phyloP scores from a whole-genome alignment of 2,888 invertebrate species.

The Prosopocoilus inquinatus region DNA sequence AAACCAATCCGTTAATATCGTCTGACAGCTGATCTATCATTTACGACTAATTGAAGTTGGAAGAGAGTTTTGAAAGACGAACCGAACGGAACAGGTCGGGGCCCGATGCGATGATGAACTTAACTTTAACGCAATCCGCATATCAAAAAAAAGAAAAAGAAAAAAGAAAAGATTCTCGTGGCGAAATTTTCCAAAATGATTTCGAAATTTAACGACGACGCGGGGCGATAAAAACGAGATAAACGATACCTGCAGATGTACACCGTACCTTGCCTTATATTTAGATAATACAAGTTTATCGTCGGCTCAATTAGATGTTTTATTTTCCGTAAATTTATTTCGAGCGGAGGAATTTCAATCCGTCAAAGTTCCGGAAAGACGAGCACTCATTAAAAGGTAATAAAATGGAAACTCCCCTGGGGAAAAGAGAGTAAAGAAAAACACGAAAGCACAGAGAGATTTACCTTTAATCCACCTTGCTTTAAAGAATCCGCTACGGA shows the following conservation, averaged over 20 bases:
- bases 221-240: too few species aligned
- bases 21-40: constrained; percentile 45
- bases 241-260: too few species aligned
- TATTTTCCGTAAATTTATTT: constrained; percentile 3
- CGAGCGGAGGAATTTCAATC: not conserved
- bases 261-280: too few species aligned
- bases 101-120: too few species aligned
- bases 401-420: constrained; percentile 26
- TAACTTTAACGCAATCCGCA: too few species aligned
- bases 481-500: constrained; percentile 3
- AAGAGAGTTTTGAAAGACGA: constrained; percentile 29
- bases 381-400: constrained; percentile 27
- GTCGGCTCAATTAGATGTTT: too few species aligned
- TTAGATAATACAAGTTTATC: too few species aligned
- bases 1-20: constrained; percentile 45
- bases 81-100: too few species aligned
- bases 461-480: constrained; percentile 25
- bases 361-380: constrained; percentile 11
- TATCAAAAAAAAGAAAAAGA: too few species aligned
- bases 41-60: constrained; percentile 41
- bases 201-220: too few species aligned
- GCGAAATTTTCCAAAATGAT: too few species aligned
- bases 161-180: too few species aligned
- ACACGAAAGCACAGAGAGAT: constrained; percentile 26
- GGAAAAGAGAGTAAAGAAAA: constrained; percentile 23